Evolutionary conservation across 1,140 invertebrate species (phyloP).

Genomic region (Papilio dardanus): DNA sequence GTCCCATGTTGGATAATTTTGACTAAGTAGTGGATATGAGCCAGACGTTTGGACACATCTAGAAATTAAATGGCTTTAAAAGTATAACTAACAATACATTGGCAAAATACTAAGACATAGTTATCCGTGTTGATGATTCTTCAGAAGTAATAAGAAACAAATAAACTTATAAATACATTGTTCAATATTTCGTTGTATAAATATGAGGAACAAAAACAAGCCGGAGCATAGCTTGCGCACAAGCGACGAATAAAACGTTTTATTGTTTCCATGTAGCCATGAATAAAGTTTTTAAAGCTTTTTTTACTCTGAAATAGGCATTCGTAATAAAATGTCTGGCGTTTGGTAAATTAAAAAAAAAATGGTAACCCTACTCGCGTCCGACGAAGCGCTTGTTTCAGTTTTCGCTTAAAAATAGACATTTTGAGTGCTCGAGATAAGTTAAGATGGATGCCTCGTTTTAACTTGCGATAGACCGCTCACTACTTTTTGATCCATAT

Average conservation of each 20-base stretch:
- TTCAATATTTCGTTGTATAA: conserved; percentile 8
- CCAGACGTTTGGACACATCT: background rate
- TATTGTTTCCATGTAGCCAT: conserved; percentile 38
- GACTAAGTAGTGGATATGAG: too few species aligned
- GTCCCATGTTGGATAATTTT: too few species aligned
- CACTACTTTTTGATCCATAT: conserved; percentile 39
- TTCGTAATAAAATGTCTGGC: conserved; percentile 37
- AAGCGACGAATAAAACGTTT: conserved; percentile 33
- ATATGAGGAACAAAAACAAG: conserved; percentile 12
- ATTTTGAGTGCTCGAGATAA: conserved; percentile 39
- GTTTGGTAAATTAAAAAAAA: conserved; percentile 37
- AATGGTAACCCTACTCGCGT: conserved; percentile 37
- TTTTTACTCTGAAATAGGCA: conserved; percentile 37
- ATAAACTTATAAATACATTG: conserved; percentile 15
- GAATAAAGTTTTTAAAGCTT: conserved; percentile 35
- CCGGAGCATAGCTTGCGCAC: conserved; percentile 20
- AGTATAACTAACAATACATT: background rate
- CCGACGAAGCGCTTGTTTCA: conserved; percentile 34
- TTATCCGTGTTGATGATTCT: background rate
- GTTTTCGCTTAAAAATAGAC: conserved; percentile 39
- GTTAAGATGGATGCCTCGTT: conserved; percentile 36
- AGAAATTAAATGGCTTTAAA: background rate
- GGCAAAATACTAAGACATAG: background rate
- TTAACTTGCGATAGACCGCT: conserved; percentile 35
- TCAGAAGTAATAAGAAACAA: conserved; percentile 22